Percentiles rank a stretch among this genome's conserved stretches.
These are phyloP conservation scores for Leucophenga maculata DNA, from an alignment of 2,888 invertebrate species.

Conservation along the genomic window DNA sequence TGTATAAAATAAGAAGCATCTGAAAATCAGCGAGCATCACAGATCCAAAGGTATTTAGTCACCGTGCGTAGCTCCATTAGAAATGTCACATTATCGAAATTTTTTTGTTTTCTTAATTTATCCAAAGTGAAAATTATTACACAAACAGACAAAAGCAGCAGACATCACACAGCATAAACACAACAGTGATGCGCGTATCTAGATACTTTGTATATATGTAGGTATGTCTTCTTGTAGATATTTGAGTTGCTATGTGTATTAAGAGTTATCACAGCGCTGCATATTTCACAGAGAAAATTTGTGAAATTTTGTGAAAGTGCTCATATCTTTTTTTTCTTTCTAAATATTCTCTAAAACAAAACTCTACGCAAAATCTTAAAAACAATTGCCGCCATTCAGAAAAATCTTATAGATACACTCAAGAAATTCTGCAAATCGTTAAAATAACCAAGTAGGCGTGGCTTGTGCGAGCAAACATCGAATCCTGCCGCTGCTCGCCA, in stretches of 20 bases:
- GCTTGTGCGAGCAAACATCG: conserved; percentile 35
- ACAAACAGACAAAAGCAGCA: conserved; percentile 29
- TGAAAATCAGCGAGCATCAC: conserved; percentile 15
- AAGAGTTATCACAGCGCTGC: neutral
- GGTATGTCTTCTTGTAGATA: neutral
- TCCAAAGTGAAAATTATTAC: conserved; percentile 47
- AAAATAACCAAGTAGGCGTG: conserved; percentile 47
- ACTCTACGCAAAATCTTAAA: conserved; percentile 52
- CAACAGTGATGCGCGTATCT: neutral
- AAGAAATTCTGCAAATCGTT: conserved; percentile 36
- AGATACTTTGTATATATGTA: neutral
- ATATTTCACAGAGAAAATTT: conserved; percentile 42
- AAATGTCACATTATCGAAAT: conserved; percentile 67
- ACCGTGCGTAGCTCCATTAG: conserved; percentile 49
- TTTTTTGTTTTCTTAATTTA: conserved; percentile 57
- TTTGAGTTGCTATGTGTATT: conserved; percentile 1
- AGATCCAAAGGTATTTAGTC: conserved; percentile 26
- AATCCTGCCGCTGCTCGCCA: conserved; percentile 50
- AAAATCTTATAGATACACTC: conserved; percentile 25
- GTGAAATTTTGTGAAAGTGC: conserved; percentile 43
- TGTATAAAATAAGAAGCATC: neutral
- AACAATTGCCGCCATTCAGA: conserved; percentile 43
- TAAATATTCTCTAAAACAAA: conserved; percentile 36
- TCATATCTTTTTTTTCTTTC: conserved; percentile 48
- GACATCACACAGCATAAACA: conserved; percentile 25